Conservation (phyloP, 2,797 vertebrate species). For the Philypnodon macrostomus region DNA sequence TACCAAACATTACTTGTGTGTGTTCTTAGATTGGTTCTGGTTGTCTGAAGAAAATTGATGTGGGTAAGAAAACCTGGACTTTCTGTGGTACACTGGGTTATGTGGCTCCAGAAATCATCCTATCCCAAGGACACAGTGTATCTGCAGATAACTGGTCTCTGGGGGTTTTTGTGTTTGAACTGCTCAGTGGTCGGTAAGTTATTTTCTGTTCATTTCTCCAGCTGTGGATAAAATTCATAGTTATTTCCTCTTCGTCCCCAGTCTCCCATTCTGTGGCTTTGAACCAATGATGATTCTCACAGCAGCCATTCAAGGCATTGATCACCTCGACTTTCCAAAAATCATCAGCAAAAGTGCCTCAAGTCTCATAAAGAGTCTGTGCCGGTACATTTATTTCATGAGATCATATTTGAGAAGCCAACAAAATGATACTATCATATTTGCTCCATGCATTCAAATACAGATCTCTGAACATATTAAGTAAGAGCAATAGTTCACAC, state of each 20-base stretch:
- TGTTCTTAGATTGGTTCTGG: constrained; percentile 72
- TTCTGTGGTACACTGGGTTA: constrained; percentile 78
- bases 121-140: constrained; percentile 69
- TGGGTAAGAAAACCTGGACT: constrained; percentile 77
- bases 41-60: constrained; percentile 71
- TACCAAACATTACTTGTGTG: too few species aligned
- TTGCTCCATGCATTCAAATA: not conserved
- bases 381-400: constrained; percentile 67
- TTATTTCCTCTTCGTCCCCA: constrained; percentile 32
- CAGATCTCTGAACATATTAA: not conserved
- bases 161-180: constrained; percentile 78
- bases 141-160: constrained; percentile 78
- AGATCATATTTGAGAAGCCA: constrained; percentile 7
- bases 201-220: constrained; percentile 10
- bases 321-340: constrained; percentile 75
- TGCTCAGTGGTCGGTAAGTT: constrained; percentile 73
- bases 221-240: constrained; percentile 3
- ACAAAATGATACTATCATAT: not conserved
- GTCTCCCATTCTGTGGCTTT: constrained; percentile 69
- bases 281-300: constrained; percentile 68
- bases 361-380: constrained; percentile 76
- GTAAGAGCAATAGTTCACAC: constrained; percentile 7
- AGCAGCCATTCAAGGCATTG: constrained; percentile 68
- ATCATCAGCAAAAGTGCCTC: constrained; percentile 68
- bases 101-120: constrained; percentile 80